A percentile compares a stretch with the other conserved stretches of the same genome.
Evolutionary conservation across 2,113 vertebrate genomes (phyloP).

Genomic region (Girardinichthys multiradiatus): DNA sequence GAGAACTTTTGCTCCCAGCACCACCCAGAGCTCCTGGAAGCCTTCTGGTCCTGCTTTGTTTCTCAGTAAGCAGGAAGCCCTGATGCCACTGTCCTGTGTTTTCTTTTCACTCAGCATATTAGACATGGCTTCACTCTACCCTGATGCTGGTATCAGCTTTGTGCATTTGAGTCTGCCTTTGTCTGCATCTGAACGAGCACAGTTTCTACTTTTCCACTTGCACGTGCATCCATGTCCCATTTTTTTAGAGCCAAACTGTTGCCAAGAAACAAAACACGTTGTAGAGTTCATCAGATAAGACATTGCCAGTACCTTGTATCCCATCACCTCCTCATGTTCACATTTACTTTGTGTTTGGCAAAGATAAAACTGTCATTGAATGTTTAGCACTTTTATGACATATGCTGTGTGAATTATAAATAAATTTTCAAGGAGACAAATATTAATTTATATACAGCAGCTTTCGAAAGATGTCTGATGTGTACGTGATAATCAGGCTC

Average conservation of each 20-base stretch:
- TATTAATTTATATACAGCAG: background rate
- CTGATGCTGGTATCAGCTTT: constrained; percentile 77
- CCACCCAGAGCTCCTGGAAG: constrained; percentile 42
- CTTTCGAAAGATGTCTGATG: constrained; percentile 9
- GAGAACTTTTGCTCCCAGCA: constrained; percentile 16
- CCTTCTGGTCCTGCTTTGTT: constrained; percentile 50
- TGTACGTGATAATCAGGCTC: background rate
- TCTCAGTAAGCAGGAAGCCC: constrained; percentile 63
- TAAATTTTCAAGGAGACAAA: no score
- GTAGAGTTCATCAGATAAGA: constrained; percentile 67
- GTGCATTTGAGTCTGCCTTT: constrained; percentile 31
- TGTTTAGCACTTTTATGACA: constrained; percentile 35
- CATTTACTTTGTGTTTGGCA: constrained; percentile 56
- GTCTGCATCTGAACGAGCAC: background rate
- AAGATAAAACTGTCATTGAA: constrained; percentile 42
- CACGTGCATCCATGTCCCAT: constrained; percentile 15
- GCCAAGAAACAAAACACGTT: constrained; percentile 42
- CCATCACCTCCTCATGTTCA: background rate
- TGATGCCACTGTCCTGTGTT: constrained; percentile 65
- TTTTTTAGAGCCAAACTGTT: constrained; percentile 23
- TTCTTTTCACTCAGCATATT: constrained; percentile 79
- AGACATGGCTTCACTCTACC: constrained; percentile 66
- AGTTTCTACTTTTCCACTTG: background rate
- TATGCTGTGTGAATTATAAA: no score
- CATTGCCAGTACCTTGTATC: constrained; percentile 18